Percentiles rank a stretch among this genome's conserved stretches.
Conservation (phyloP, 2,797 vertebrate species). For the Hybognathus amarus region DNA sequence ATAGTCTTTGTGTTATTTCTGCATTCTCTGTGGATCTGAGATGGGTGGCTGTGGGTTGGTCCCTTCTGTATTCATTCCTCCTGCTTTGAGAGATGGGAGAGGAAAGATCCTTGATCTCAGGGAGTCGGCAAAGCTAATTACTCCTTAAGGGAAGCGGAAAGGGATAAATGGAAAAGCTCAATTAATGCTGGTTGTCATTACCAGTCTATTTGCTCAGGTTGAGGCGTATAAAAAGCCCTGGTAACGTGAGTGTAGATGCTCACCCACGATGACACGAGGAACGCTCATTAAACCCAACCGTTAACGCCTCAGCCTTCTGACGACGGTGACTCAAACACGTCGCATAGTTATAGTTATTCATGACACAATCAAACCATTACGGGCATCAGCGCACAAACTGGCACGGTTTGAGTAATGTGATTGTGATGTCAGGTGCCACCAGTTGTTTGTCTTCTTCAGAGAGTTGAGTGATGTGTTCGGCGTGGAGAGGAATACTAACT, state of each 20-base stretch:
- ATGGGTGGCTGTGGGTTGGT: conserved; percentile 23
- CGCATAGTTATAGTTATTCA: conserved; percentile 58
- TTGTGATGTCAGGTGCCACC: conserved; percentile 17
- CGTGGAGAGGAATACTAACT: conserved; percentile 29
- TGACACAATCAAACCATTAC: conserved; percentile 17
- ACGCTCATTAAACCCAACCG: conserved; percentile 47
- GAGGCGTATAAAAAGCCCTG: conserved; percentile 56
- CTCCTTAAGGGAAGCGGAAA: conserved; percentile 68
- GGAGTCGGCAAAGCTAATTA: conserved; percentile 75
- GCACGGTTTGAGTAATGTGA: conserved; percentile 9
- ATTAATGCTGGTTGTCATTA: conserved; percentile 76
- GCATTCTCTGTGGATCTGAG: neutral
- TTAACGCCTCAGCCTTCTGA: conserved; percentile 52
- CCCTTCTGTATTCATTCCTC: conserved; percentile 16
- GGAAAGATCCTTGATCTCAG: conserved; percentile 70
- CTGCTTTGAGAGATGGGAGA: conserved; percentile 14
- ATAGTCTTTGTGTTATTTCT: neutral
- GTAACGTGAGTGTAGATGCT: conserved; percentile 26
- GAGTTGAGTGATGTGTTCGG: neutral
- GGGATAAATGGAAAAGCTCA: conserved; percentile 71
- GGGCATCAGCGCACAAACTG: neutral
- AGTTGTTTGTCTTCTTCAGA: neutral
- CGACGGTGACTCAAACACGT: conserved; percentile 59
- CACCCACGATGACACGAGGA: conserved; percentile 43
- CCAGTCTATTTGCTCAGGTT: conserved; percentile 63